Evolutionary conservation across 2,113 vertebrate species (phyloP).

Genomic region (Callipepla californica): DNA sequence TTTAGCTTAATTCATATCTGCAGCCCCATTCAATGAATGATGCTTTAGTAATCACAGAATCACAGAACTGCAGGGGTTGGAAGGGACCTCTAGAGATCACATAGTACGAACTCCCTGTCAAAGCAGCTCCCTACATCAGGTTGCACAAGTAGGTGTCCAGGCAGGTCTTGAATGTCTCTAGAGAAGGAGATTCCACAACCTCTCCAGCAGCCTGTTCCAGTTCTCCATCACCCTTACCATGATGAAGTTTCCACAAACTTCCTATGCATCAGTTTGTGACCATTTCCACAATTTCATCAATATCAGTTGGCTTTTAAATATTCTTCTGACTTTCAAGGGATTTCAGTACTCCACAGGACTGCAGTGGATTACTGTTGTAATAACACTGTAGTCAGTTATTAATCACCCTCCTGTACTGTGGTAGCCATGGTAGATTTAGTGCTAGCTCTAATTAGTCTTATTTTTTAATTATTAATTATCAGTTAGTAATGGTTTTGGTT

Average conservation of each 20-base stretch:
- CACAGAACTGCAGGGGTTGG: no score
- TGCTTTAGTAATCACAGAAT: not conserved
- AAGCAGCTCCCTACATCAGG: no score
- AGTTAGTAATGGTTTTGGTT: not conserved
- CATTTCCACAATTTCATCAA: no score
- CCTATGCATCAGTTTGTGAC: no score
- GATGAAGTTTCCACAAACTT: no score
- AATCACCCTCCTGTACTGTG: not conserved
- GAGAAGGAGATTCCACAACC: no score
- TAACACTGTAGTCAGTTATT: conserved; percentile 19
- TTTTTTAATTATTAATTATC: conserved; percentile 4
- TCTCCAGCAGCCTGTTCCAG: no score
- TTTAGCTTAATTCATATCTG: conserved; percentile 2
- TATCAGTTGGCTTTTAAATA: not conserved
- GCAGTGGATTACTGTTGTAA: not conserved
- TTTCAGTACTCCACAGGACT: conserved; percentile 20
- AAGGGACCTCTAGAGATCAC: no score
- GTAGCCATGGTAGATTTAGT: not conserved
- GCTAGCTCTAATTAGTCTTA: not conserved
- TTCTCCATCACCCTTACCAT: no score
- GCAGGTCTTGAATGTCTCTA: no score
- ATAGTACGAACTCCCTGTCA: no score
- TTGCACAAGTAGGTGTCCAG: no score
- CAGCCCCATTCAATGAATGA: not conserved
- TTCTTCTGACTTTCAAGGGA: not conserved